Evolutionary conservation across 2,113 vertebrate genomes (phyloP).

Genomic region (pig (Sus scrofa)): T2T-Sscrofa CM000829.6:59153001-59153500

Average conservation of each 20-base stretch:
- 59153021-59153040: no score
- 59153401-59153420: not conserved
- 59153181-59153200: not conserved
- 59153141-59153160: not conserved
- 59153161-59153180: not conserved
- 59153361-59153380: not conserved
- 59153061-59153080: not conserved
- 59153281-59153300: not conserved
- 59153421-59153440: not conserved
- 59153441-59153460: not conserved
- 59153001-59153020: not conserved
- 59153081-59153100: not conserved
- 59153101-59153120: not conserved
- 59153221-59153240: not conserved
- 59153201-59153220: not conserved
- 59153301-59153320: not conserved
- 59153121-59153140: not conserved
- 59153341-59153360: slow-evolving; percentile 1
- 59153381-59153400: not conserved
- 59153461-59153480: not conserved
- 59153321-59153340: not conserved
- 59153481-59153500: not conserved
- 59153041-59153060: no score
- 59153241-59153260: no score
- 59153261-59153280: not conserved